These are phyloP conservation scores for Pseudorhombus dupliciocellatus DNA, from an alignment of 2,113 vertebrate genomes.

Conservation along the genomic window DNA sequence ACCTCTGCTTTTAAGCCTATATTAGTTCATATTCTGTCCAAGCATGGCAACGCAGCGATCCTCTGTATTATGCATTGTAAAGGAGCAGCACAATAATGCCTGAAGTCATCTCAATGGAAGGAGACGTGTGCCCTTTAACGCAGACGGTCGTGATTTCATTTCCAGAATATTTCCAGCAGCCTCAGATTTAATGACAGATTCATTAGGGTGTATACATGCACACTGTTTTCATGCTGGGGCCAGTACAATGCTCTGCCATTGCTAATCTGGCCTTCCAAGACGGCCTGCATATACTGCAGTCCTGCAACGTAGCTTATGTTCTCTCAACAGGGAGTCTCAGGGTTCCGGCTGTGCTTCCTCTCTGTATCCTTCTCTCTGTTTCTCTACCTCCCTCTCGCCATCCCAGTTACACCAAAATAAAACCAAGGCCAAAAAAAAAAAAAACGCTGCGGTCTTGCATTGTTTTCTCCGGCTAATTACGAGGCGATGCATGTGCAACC, in stretches of 20 bases:
- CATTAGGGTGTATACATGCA: constrained; percentile 56
- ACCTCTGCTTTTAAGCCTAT: background rate
- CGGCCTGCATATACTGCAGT: constrained; percentile 72
- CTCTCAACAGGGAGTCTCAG: constrained; percentile 74
- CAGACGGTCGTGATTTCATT: constrained; percentile 17
- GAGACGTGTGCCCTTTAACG: constrained; percentile 9
- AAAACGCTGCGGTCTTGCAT: constrained; percentile 70
- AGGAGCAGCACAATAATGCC: background rate
- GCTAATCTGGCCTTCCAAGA: constrained; percentile 78
- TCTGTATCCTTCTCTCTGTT: constrained; percentile 29
- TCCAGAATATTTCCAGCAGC: constrained; percentile 33
- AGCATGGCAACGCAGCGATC: background rate
- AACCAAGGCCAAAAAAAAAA: constrained; percentile 70
- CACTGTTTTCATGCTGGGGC: constrained; percentile 48
- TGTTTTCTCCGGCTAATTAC: constrained; percentile 78
- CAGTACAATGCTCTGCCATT: constrained; percentile 69
- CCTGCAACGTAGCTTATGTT: constrained; percentile 81
- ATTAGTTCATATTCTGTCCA: background rate
- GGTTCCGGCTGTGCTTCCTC: constrained; percentile 72
- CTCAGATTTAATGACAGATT: constrained; percentile 58
- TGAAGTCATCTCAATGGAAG: constrained; percentile 12
- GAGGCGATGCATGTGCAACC: constrained; percentile 67
- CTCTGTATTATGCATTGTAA: background rate
- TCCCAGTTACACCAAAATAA: constrained; percentile 67
- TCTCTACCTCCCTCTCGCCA: constrained; percentile 1